Evolutionary conservation across 2,888 invertebrate genomes (phyloP).

Genomic region (Drosophila engyochracea): DNA sequence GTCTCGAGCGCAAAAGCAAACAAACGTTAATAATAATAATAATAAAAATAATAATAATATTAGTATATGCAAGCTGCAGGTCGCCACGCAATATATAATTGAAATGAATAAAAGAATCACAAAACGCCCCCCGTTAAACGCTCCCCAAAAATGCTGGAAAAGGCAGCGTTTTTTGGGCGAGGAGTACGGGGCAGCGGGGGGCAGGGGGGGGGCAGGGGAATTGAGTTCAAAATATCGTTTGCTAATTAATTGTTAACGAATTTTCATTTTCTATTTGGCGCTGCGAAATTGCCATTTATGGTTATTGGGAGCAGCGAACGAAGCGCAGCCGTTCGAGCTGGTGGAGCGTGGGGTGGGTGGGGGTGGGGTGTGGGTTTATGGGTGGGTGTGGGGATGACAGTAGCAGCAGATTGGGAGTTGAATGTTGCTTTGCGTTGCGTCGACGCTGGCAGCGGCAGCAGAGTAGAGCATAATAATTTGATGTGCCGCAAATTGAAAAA

Average conservation of each 20-base stretch:
- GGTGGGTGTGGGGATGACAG: background rate
- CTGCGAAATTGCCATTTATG: constrained; percentile 77
- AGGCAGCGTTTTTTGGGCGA: background rate
- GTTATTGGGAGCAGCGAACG: constrained; percentile 57
- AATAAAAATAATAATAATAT: background rate
- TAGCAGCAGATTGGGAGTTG: background rate
- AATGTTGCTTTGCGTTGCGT: constrained; percentile 27
- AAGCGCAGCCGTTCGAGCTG: background rate
- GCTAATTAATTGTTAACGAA: constrained; percentile 78
- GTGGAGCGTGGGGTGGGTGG: background rate
- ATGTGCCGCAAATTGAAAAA: constrained; percentile 83
- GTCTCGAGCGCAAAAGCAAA: constrained; percentile 24
- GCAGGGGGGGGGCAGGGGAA: background rate
- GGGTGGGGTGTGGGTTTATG: background rate
- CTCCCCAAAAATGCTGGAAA: constrained; percentile 6
- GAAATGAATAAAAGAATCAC: constrained; percentile 21
- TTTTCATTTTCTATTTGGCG: constrained; percentile 75
- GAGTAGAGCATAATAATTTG: constrained; percentile 82
- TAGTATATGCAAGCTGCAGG: constrained; percentile 5
- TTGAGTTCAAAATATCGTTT: constrained; percentile 37
- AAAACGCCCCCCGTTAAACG: background rate
- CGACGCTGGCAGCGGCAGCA: constrained; percentile 47
- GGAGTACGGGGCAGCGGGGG: background rate
- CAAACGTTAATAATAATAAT: background rate
- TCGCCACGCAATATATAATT: constrained; percentile 37